Evolutionary conservation across 1,140 invertebrate species (phyloP), one percentile per base, ranked within the genome.

Genomic region (Galleria mellonella): DNA sequence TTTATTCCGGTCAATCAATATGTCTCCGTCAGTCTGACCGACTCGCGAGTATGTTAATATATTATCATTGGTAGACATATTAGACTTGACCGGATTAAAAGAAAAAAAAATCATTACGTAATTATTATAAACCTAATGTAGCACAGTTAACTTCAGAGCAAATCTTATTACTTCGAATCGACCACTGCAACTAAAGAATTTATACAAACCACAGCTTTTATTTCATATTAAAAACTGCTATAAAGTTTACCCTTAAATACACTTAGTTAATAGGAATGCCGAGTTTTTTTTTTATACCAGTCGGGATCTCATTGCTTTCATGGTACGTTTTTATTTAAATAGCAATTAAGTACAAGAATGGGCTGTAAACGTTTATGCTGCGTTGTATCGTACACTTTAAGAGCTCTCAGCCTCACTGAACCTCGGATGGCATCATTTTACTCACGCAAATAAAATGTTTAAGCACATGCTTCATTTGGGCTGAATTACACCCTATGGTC

Each of bases 291-390:
- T 3, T 66, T 63, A 58, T 68, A 48, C 45, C 47, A 56, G 47
- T 47, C 51, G 56, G 50, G 54, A 52, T 63, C 51, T 60, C 57
- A 70, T 72, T 69, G 59, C 65, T 47, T 69, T 76, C 72, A 72
- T 70, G 65, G 72, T 67, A 55, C 55, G 67, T 77, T 77, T 76
- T 77, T 76, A 72, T 82, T 82, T 75, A 72, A 82, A 82, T 69
- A 68, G 69, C 72, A 82, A 82, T 78, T 82, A 82, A 77, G 59
- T 66, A 66, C 64, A 82, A 78, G 74, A 82, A 82, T 78, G 67
- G 71, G 69, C 69, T 65, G 69, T 82, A 78, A 82, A 78, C 59
- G 62, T 72, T 75, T 70, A 71, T 69, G 52, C 58, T 53, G 57
- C 44, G 65, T 62, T 61, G 61, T 64, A 52, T 55, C 55, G 64